Evolutionary conservation across 2,797 vertebrate genomes (phyloP).

Genomic region (Brotogeris chrysoptera): DNA sequence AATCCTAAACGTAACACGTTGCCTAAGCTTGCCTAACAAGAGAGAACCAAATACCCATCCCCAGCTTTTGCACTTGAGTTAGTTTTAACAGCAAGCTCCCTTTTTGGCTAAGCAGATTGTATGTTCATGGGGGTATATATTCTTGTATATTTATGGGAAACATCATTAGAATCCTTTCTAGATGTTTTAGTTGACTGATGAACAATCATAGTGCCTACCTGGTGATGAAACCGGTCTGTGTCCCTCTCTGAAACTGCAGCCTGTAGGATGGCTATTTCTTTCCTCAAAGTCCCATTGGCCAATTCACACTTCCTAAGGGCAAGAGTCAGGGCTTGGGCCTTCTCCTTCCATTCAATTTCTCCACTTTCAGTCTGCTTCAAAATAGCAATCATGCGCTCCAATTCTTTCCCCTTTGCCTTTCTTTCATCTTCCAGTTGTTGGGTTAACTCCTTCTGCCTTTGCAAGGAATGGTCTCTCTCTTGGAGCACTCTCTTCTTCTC

Average conservation of each 20-base stretch:
- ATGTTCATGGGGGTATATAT: not conserved
- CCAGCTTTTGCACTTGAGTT: not conserved
- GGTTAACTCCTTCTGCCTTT: conserved; percentile 13
- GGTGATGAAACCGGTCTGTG: not conserved
- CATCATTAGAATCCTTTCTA: rapidly evolving
- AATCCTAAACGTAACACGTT: rapidly evolving
- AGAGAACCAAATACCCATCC: not conserved
- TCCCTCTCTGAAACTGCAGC: not conserved
- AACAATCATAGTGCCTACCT: not conserved
- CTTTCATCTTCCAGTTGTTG: conserved; percentile 20
- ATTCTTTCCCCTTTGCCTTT: conserved; percentile 1
- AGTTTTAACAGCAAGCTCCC: not conserved
- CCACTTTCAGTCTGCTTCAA: conserved; percentile 80
- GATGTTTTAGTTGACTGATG: rapidly evolving
- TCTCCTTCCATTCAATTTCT: conserved; percentile 79
- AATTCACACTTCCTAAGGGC: conserved; percentile 63
- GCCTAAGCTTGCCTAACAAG: not conserved
- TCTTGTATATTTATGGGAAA: not conserved
- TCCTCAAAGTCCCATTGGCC: not conserved
- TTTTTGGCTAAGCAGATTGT: not conserved
- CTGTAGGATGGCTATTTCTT: not conserved
- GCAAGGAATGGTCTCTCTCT: conserved; percentile 8
- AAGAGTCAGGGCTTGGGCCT: conserved; percentile 48
- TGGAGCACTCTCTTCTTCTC: not conserved
- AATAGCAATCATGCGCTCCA: conserved; percentile 53